Percentiles rank a stretch among this genome's conserved stretches.
phyloP scores from a whole-genome alignment of 2,113 vertebrate species.

The Calidris pugnax region DNA sequence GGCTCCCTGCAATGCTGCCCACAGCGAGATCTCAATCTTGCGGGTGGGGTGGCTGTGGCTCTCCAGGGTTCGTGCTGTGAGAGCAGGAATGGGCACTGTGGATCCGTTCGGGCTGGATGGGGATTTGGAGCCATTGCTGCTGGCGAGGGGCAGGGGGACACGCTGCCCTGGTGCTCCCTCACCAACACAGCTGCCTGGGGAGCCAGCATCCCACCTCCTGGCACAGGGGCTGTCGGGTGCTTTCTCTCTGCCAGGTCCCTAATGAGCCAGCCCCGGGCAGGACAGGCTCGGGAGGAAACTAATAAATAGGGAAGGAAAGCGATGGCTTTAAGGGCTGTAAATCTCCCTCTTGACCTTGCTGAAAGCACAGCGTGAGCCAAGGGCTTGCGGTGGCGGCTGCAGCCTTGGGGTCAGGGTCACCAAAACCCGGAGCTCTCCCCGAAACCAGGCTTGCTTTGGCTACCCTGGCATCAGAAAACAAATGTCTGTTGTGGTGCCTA shows the following conservation, averaged over 20 bases:
- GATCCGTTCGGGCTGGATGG: background rate
- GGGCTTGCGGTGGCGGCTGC: accelerated
- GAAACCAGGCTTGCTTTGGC: background rate
- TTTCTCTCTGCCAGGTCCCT: background rate
- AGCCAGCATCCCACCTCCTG: accelerated
- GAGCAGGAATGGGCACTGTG: accelerated
- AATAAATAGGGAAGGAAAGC: background rate
- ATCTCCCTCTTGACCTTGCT: background rate
- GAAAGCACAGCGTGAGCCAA: background rate
- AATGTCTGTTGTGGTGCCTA: background rate
- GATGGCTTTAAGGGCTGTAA: background rate
- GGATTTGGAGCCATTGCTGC: background rate
- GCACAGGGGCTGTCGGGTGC: accelerated
- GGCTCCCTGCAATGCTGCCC: background rate
- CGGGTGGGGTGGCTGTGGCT: background rate
- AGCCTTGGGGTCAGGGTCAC: background rate
- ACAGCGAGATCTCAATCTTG: background rate
- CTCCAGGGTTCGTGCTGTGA: background rate
- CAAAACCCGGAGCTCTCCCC: background rate
- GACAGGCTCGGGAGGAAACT: background rate
- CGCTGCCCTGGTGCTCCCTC: background rate
- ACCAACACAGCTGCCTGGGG: background rate
- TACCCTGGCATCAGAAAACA: background rate
- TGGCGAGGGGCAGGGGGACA: background rate
- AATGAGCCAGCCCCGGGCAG: background rate